A percentile compares a stretch with the other conserved stretches of the same genome.
Evolutionary conservation across 2,113 vertebrate species (phyloP).

Genomic region (Proteles cristata): DNA sequence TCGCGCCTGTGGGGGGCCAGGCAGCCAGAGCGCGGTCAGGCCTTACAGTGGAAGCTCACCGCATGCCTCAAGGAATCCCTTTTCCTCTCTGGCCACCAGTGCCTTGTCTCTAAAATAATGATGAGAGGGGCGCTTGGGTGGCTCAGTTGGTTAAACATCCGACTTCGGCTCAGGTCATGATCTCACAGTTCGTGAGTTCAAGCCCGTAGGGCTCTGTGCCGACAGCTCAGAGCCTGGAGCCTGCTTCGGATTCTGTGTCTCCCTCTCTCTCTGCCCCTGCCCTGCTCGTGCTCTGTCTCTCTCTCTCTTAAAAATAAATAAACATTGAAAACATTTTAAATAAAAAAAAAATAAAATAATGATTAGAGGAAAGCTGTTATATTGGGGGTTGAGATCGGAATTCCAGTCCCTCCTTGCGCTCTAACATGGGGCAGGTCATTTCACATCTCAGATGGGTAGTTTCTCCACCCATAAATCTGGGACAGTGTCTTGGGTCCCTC

Average conservation of each 20-base stretch:
- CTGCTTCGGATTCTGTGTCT: no score
- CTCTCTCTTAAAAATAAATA: no score
- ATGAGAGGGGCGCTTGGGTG: no score
- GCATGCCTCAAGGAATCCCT: rapidly evolving
- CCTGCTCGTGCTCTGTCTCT: no score
- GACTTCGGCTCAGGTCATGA: no score
- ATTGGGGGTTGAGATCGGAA: background rate
- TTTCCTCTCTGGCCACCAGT: background rate
- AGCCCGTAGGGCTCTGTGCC: no score
- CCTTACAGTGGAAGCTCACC: rapidly evolving
- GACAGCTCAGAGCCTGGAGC: no score
- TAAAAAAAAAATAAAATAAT: background rate
- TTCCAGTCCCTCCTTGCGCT: background rate
- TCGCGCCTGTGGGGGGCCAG: background rate
- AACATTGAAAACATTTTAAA: no score
- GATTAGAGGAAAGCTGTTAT: background rate
- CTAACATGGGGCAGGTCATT: background rate
- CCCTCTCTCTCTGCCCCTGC: no score
- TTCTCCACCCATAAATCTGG: background rate
- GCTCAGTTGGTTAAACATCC: no score
- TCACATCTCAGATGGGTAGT: background rate
- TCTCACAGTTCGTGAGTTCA: no score
- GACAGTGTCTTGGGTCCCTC: background rate
- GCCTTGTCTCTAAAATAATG: background rate
- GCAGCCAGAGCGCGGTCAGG: rapidly evolving